Percentiles rank a stretch among this genome's conserved stretches.
These are phyloP conservation scores for Hybos culiciformis DNA, from an alignment of 2,888 invertebrate species.

Conservation along the genomic window DNA sequence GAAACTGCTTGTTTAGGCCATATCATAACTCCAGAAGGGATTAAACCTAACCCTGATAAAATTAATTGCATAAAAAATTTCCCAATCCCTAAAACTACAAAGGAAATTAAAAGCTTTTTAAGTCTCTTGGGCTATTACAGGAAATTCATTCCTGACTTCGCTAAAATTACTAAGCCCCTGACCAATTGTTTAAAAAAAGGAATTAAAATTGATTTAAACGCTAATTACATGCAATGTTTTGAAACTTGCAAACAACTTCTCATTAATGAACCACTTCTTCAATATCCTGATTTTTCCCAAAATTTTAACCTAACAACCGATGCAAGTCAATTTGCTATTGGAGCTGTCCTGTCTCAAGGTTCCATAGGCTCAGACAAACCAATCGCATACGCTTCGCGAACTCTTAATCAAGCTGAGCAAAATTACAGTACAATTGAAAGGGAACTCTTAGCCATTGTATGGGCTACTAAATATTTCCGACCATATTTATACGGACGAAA, in stretches of 20 bases:
- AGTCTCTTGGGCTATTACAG: slow-evolving; percentile 16
- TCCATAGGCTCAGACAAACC: slow-evolving; percentile 15
- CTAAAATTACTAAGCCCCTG: slow-evolving; percentile 13
- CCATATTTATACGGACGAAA: slow-evolving; percentile 21
- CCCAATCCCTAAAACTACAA: slow-evolving; percentile 17
- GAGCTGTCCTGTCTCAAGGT: slow-evolving; percentile 19
- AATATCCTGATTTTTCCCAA: slow-evolving; percentile 25
- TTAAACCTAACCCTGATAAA: slow-evolving; percentile 24
- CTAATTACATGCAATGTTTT: slow-evolving; percentile 8
- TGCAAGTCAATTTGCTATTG: slow-evolving; percentile 19
- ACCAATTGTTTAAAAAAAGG: slow-evolving; percentile 14
- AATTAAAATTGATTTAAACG: slow-evolving; percentile 8
- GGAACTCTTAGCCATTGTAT: slow-evolving; percentile 20
- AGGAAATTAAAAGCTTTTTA: slow-evolving; percentile 20
- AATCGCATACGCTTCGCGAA: slow-evolving; percentile 19
- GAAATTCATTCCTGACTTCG: slow-evolving; percentile 15
- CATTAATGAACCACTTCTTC: slow-evolving; percentile 21
- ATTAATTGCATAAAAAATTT: slow-evolving; percentile 18
- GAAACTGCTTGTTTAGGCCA: slow-evolving; percentile 23
- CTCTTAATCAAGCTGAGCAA: slow-evolving; percentile 15
- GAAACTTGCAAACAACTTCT: slow-evolving; percentile 10
- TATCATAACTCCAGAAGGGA: slow-evolving; percentile 22
- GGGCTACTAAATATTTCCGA: slow-evolving; percentile 19
- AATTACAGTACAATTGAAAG: slow-evolving; percentile 21
- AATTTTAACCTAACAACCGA: slow-evolving; percentile 22